Base-by-base conservation (phyloP, 92 coral and sea anemone species). In the Zoanthus sansibaricus region DNA sequence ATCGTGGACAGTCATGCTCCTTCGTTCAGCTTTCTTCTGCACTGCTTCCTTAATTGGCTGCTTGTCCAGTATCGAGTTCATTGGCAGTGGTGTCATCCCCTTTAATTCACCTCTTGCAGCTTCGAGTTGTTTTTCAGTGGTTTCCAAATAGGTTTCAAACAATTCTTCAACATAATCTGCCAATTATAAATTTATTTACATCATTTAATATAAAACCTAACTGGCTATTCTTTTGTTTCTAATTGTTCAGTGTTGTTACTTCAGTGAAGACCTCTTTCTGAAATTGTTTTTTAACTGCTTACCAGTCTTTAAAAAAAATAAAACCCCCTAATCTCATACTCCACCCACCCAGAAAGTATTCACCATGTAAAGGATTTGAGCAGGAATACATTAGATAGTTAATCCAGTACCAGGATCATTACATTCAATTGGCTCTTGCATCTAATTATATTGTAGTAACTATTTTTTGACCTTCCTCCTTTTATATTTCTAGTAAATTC, bases 31-130 rank as follows among this genome's bases (percentile, higher is more conserved):
- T n/a, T 48, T 52, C 48, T 79, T 79, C 48, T 79, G 10, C 71
- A 79, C 12, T 0, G 85, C 85, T 59, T 79, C 75, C 72, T 52
- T 48, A 18, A 52, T 12, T 7, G 85, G 85, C 72, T 79, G 85
- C 85, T 79, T 79, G 85, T 79, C 72, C 72, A 79, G 85, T 4
- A 79, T 20, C 16, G 85, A 25, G 72, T 79, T 79, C 85, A 79
- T 79, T 30, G 85, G 75, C 71, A 59, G 4, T 2, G 85, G 85
- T 30, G 45, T 52, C 85, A 79, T 79, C 72, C 18, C 85, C 45
- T 79, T 79, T 13, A 79, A 21, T 31, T 79, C 85, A 77, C 8
- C 68, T 33, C 68, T 77, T 13, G 82, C 82, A 77, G 82, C 68
- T 46, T 48, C 33, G 25, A 46, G 11, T 77, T 77, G 18, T 3